phyloP scores from a whole-genome alignment of 2,113 vertebrate genomes.

The Irena cyanogastra region DNA sequence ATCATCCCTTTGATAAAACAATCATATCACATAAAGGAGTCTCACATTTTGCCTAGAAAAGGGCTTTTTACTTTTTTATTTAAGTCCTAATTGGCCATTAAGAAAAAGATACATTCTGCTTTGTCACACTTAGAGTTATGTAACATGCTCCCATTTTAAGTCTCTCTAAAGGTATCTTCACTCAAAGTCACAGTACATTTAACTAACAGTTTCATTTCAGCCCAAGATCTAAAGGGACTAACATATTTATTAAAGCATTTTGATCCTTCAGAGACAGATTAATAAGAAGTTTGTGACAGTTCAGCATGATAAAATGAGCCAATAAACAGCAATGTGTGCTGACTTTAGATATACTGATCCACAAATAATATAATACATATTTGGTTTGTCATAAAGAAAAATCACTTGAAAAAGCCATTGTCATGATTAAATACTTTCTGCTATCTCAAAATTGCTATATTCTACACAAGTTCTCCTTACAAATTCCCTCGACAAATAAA shows the following conservation, averaged over 20 bases:
- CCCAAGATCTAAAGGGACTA: conserved; percentile 40
- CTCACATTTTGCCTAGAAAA: not conserved
- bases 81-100: conserved; percentile 22
- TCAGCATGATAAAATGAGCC: conserved; percentile 68
- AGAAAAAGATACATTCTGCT: not conserved
- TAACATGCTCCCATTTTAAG: not conserved
- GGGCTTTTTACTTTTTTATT: not conserved
- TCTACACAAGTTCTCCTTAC: not conserved
- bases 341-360: conserved; percentile 6
- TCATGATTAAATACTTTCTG: not conserved
- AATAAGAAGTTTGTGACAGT: conserved; percentile 63
- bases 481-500: conserved; percentile 20
- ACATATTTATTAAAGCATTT: conserved; percentile 68
- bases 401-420: not conserved
- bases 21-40: not conserved
- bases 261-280: conserved; percentile 71
- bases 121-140: not conserved
- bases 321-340: conserved; percentile 59
- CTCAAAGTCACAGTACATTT: conserved; percentile 48
- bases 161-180: not conserved
- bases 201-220: conserved; percentile 54
- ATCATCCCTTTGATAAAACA: not conserved
- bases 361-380: conserved; percentile 21
- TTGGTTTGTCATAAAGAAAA: conserved; percentile 60
- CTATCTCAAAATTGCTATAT: not conserved